phyloP scores from a whole-genome alignment of 1,140 invertebrate species.

The Plodia interpunctella region DNA sequence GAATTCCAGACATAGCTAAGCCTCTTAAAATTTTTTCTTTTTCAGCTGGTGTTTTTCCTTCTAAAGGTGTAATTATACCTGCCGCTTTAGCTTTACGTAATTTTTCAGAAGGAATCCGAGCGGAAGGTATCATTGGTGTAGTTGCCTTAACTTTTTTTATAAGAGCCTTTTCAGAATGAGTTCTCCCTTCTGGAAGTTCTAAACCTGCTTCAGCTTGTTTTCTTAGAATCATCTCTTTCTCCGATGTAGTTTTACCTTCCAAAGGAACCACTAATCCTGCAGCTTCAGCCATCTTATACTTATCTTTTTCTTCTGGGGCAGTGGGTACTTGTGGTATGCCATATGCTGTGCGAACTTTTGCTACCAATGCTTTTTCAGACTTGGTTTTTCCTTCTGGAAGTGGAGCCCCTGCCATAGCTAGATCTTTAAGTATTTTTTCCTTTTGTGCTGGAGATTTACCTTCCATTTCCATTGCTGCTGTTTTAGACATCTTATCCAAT shows the following conservation, averaged over 20 bases:
- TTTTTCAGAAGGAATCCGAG: constrained; percentile 23
- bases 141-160: constrained; percentile 18
- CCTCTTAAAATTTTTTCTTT: constrained; percentile 28
- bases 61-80: constrained; percentile 28
- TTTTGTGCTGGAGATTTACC: constrained; percentile 21
- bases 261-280: constrained; percentile 23
- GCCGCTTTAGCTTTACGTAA: constrained; percentile 25
- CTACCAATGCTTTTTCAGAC: constrained; percentile 19
- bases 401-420: constrained; percentile 17
- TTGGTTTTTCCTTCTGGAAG: constrained; percentile 19
- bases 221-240: constrained; percentile 23
- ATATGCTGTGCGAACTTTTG: constrained; percentile 14
- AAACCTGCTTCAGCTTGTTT: constrained; percentile 20
- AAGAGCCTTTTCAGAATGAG: constrained; percentile 28
- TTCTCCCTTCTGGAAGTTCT: constrained; percentile 35
- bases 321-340: constrained; percentile 24
- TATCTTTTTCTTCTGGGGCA: constrained; percentile 23
- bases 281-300: constrained; percentile 23
- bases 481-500: constrained; percentile 16
- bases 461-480: constrained; percentile 15
- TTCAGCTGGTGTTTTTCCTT: constrained; percentile 21
- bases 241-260: constrained; percentile 19
- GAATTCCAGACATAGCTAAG: constrained; percentile 18
- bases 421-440: constrained; percentile 23
- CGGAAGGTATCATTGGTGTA: background rate